A percentile compares a stretch with the other conserved stretches of the same genome.
Evolutionary conservation across 1,140 invertebrate species (phyloP).

Genomic region (Atta cephalotes): DNA sequence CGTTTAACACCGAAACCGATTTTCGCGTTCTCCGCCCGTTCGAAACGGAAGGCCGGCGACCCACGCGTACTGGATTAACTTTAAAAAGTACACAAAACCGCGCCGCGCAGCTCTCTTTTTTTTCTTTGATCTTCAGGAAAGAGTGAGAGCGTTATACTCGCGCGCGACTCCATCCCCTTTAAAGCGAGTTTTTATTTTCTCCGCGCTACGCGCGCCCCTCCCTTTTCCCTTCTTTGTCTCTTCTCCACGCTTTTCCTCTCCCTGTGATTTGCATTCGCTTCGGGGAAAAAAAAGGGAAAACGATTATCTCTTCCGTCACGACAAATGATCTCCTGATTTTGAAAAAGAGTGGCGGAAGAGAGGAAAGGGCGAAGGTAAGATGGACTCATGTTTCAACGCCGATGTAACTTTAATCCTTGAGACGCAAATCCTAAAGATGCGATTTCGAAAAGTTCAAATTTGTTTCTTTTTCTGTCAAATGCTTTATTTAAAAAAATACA

Average conservation of each 20-base stretch:
- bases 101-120: conserved; percentile 28
- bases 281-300: conserved; percentile 25
- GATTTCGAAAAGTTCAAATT: not conserved
- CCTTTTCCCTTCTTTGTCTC: not conserved
- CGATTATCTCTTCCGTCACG: conserved; percentile 31
- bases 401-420: not conserved
- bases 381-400: not conserved
- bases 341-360: too few relatives aligned
- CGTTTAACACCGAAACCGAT: conserved; percentile 51
- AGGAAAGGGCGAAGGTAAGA: too few relatives aligned
- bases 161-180: conserved; percentile 55
- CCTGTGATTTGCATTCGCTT: conserved; percentile 45
- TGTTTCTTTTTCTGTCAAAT: not conserved
- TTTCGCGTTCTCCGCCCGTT: conserved; percentile 50
- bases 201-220: not conserved
- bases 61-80: conserved; percentile 55
- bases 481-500: not conserved
- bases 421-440: not conserved
- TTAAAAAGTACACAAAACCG: conserved; percentile 62
- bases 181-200: conserved; percentile 60
- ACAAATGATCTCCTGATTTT: conserved; percentile 43
- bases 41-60: conserved; percentile 54
- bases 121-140: conserved; percentile 54
- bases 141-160: not conserved
- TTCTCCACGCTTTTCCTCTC: not conserved